phyloP scores from a whole-genome alignment of 1,140 invertebrate species.

The Cydia splendana region DNA sequence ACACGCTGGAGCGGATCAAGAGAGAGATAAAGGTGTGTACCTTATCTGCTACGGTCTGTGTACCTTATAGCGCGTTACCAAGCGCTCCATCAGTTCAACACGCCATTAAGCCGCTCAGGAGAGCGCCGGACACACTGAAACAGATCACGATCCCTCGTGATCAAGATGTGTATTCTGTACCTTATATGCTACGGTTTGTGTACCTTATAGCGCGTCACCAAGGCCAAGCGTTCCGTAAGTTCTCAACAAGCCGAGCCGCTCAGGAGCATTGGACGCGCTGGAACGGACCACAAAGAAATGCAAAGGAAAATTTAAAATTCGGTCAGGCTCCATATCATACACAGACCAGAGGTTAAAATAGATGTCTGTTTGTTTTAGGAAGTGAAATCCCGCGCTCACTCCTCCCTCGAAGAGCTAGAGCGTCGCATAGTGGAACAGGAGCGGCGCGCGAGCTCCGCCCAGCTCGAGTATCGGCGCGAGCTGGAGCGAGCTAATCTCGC shows the following conservation, averaged over 20 bases:
- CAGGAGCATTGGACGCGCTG: background rate
- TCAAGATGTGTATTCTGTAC: slow-evolving; percentile 61
- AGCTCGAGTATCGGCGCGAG: slow-evolving; percentile 57
- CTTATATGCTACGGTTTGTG: background rate
- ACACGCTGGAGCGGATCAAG: slow-evolving; percentile 63
- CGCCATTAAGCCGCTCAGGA: background rate
- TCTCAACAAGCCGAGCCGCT: background rate
- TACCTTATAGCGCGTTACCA: background rate
- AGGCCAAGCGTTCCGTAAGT: too few relatives aligned
- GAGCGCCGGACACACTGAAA: background rate
- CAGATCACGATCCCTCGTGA: background rate
- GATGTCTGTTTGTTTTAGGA: slow-evolving; percentile 41
- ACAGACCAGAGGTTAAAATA: too few relatives aligned
- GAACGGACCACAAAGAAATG: too few relatives aligned
- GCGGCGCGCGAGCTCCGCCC: slow-evolving; percentile 55
- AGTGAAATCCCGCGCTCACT: slow-evolving; percentile 65
- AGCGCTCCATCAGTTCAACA: background rate
- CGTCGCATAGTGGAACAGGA: slow-evolving; percentile 67
- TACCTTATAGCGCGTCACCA: slow-evolving; percentile 7
- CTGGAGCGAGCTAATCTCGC: slow-evolving; percentile 59
- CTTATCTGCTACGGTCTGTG: slow-evolving; percentile 2
- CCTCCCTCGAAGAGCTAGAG: slow-evolving; percentile 65
- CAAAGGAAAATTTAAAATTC: too few relatives aligned
- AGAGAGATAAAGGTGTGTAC: slow-evolving; percentile 61
- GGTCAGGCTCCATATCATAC: too few relatives aligned